Percentiles rank a stretch among this genome's conserved stretches.
Conservation (phyloP, 2,797 vertebrate species). For the Erethizon dorsatum region DNA sequence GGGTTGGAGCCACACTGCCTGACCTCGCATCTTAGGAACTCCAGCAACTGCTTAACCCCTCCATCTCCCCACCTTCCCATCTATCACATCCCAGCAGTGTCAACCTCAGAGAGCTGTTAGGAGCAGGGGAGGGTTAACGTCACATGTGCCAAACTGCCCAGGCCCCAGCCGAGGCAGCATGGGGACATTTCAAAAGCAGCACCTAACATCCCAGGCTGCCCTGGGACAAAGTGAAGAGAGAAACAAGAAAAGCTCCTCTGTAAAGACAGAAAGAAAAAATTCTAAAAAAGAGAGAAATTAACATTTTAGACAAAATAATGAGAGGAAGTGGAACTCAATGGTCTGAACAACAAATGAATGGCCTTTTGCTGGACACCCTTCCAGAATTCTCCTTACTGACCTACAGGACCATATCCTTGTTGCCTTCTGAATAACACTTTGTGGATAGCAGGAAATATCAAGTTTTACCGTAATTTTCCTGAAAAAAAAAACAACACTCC, state of each 20-base stretch:
- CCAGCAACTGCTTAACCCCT: not conserved
- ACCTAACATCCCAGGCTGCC: not conserved
- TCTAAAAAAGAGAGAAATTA: not conserved
- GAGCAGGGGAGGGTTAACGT: not conserved
- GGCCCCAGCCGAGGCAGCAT: not conserved
- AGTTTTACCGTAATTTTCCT: not conserved
- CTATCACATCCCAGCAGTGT: not conserved
- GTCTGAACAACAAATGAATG: not conserved
- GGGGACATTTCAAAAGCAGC: not conserved
- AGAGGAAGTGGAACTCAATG: not conserved
- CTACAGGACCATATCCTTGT: not conserved
- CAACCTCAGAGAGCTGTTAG: not conserved
- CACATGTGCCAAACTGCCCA: not conserved
- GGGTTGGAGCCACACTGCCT: not conserved
- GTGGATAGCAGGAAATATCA: not conserved
- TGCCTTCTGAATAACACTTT: not conserved
- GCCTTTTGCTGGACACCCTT: not conserved
- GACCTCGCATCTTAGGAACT: not conserved
- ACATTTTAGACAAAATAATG: not conserved
- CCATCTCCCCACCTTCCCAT: not conserved
- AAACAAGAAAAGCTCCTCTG: not conserved
- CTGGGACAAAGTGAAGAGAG: not conserved
- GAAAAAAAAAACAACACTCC: not conserved
- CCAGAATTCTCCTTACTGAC: not conserved
- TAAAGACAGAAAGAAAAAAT: not conserved